phyloP scores from a whole-genome alignment of 1,140 invertebrate genomes.

The Grapholita molesta region DNA sequence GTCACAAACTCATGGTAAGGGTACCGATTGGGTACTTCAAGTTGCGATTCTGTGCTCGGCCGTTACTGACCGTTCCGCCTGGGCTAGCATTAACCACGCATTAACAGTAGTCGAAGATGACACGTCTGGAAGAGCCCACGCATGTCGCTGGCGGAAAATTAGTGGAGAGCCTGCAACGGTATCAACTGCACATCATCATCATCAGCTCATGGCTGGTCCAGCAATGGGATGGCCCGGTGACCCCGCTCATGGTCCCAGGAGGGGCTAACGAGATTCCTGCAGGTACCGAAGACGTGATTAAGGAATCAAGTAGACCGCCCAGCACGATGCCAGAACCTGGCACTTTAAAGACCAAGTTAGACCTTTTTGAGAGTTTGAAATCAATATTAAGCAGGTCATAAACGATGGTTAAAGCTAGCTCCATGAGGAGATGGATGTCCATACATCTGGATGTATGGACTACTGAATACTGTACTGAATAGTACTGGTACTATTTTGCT shows the following conservation, averaged over 20 bases:
- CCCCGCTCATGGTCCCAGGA: constrained; percentile 62
- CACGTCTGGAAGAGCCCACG: neutral
- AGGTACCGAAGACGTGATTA: constrained; percentile 60
- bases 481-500: too few species aligned
- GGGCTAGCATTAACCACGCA: neutral
- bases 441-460: too few species aligned
- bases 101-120: constrained; percentile 8
- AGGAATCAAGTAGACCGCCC: constrained; percentile 62
- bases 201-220: too few species aligned
- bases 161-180: neutral
- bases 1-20: too few species aligned
- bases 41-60: neutral
- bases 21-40: too few species aligned
- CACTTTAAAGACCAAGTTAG: constrained; percentile 78
- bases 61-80: neutral
- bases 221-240: too few species aligned
- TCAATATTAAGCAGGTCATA: constrained; percentile 58
- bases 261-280: constrained; percentile 69
- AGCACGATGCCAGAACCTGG: constrained; percentile 75
- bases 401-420: too few species aligned
- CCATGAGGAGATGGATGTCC: too few species aligned
- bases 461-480: too few species aligned
- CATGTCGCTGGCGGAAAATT: constrained; percentile 1
- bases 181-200: neutral
- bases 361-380: constrained; percentile 81